Conservation (phyloP, 2,797 vertebrate genomes). For the Anableps anableps region DNA sequence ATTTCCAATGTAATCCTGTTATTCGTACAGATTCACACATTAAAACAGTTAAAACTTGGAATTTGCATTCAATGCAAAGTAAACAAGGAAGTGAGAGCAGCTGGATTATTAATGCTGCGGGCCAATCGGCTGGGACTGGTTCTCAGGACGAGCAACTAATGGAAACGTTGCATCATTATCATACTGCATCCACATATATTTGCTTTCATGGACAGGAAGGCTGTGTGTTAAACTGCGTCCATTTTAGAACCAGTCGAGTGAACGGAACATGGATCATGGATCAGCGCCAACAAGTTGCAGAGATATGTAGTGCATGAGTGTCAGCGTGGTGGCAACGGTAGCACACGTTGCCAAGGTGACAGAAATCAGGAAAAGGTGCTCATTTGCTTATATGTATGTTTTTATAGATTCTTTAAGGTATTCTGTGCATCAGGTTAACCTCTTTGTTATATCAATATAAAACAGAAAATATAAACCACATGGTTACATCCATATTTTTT, state of each 20-base stretch:
- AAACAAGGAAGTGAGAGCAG: slow-evolving; percentile 60
- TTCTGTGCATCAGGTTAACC: neutral
- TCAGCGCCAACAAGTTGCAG: slow-evolving; percentile 42
- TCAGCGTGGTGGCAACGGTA: slow-evolving; percentile 1
- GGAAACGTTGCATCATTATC: slow-evolving; percentile 49
- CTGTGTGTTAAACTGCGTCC: slow-evolving; percentile 30
- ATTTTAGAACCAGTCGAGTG: slow-evolving; percentile 31
- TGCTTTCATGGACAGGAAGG: slow-evolving; percentile 25
- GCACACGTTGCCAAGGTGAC: slow-evolving; percentile 3
- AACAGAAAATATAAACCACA: neutral
- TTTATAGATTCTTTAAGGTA: too few relatives aligned
- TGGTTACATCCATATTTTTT: neutral
- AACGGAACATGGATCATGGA: slow-evolving; percentile 40
- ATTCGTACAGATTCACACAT: slow-evolving; percentile 15
- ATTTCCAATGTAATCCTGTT: slow-evolving; percentile 1
- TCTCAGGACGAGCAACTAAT: slow-evolving; percentile 50
- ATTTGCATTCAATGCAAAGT: slow-evolving; percentile 37
- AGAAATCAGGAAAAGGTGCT: neutral
- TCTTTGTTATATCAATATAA: neutral
- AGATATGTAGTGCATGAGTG: slow-evolving; percentile 51
- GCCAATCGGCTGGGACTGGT: slow-evolving; percentile 48
- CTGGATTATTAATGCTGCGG: slow-evolving; percentile 45
- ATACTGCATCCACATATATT: slow-evolving; percentile 27
- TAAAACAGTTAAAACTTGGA: slow-evolving; percentile 24
- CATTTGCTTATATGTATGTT: neutral